A percentile compares a stretch with the other conserved stretches of the same genome.
Conservation (phyloP, 2,113 vertebrate species). For the Meriones unguiculatus region DNA sequence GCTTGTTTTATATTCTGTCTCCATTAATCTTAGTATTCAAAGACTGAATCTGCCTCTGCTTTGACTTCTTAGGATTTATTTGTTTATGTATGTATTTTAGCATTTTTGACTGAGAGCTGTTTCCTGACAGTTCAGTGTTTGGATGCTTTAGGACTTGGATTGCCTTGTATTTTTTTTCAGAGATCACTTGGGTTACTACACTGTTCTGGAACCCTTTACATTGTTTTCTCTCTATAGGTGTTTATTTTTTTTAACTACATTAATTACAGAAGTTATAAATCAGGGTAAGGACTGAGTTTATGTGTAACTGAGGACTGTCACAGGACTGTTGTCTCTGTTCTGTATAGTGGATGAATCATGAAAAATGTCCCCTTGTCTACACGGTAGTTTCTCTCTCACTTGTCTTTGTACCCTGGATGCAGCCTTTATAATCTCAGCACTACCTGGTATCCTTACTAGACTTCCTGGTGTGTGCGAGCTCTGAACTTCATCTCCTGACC, state of each 20-base stretch:
- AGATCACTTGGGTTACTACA: neutral
- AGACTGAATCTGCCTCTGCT: neutral
- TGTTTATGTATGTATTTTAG: conserved; percentile 25
- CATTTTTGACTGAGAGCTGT: neutral
- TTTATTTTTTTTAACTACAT: neutral
- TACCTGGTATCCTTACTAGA: neutral
- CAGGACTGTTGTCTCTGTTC: neutral
- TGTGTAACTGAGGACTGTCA: neutral
- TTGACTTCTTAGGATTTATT: neutral
- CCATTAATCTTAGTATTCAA: neutral
- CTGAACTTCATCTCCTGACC: neutral
- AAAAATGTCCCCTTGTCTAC: neutral
- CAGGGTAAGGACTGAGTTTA: neutral
- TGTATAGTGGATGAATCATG: neutral
- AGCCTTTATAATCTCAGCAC: neutral
- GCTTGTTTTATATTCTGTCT: neutral
- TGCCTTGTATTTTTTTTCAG: neutral
- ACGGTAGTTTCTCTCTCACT: neutral
- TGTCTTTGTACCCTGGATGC: neutral
- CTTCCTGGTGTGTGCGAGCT: neutral
- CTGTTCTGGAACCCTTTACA: neutral
- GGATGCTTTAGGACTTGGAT: neutral
- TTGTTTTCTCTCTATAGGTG: neutral
- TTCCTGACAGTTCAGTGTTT: neutral
- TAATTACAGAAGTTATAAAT: conserved; percentile 32